A percentile compares a stretch with the other conserved stretches of the same genome.
phyloP scores from a whole-genome alignment of 2,888 invertebrate species.

The Cosmopolites sordidus region DNA sequence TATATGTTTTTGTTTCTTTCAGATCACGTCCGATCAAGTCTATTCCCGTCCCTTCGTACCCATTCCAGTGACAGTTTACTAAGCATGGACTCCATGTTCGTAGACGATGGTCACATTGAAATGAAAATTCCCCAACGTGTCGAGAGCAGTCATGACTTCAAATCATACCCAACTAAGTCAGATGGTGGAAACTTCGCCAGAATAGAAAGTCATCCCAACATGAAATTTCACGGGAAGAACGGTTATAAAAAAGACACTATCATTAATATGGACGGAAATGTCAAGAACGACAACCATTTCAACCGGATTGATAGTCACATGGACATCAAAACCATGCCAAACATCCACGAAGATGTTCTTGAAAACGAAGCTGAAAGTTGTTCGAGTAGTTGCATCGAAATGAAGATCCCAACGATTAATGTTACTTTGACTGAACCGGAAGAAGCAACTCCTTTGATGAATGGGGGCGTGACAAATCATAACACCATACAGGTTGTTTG shows the following conservation, averaged over 20 bases:
- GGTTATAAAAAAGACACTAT: slow-evolving; percentile 18
- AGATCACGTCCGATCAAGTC: slow-evolving; percentile 46
- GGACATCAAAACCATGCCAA: slow-evolving; percentile 23
- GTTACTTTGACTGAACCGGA: slow-evolving; percentile 49
- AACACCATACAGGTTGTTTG: slow-evolving; percentile 15
- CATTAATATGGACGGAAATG: slow-evolving; percentile 13
- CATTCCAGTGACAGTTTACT: slow-evolving; percentile 60
- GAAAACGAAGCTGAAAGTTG: slow-evolving; percentile 26
- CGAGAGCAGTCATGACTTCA: slow-evolving; percentile 20
- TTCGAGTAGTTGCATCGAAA: slow-evolving; percentile 33
- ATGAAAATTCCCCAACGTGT: slow-evolving; percentile 31
- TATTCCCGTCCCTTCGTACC: slow-evolving; percentile 46
- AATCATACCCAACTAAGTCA: slow-evolving; percentile 6
- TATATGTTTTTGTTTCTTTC: slow-evolving; percentile 18
- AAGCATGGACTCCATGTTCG: slow-evolving; percentile 60
- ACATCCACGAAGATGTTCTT: slow-evolving; percentile 27
- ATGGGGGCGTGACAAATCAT: slow-evolving; percentile 23
- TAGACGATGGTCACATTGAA: slow-evolving; percentile 54
- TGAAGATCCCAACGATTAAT: slow-evolving; percentile 50
- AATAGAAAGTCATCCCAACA: slow-evolving; percentile 24
- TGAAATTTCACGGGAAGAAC: slow-evolving; percentile 22
- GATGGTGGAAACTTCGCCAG: slow-evolving; percentile 15
- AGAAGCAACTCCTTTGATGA: slow-evolving; percentile 33
- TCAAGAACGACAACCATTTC: slow-evolving; percentile 15
- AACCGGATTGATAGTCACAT: slow-evolving; percentile 26